Evolutionary conservation across 1,140 invertebrate species (phyloP).

Genomic region (Hormaphis cornu): DNA sequence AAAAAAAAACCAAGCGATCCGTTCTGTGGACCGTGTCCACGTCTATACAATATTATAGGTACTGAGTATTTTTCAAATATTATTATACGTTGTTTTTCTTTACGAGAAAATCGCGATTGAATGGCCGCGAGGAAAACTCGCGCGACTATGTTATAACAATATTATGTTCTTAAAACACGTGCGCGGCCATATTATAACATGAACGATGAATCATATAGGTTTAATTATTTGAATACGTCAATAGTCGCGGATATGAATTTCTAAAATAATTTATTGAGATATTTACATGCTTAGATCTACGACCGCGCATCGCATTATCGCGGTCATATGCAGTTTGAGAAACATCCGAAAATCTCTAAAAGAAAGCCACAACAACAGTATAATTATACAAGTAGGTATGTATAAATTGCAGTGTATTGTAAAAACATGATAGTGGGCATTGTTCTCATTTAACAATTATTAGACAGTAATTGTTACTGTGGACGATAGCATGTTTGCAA

Average conservation of each 20-base stretch:
- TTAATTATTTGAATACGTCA: constrained; percentile 11
- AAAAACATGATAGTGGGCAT: no score
- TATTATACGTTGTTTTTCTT: no score
- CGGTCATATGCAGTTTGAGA: no score
- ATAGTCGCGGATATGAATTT: not conserved
- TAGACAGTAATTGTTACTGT: not conserved
- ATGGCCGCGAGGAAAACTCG: no score
- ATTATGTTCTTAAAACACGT: not conserved
- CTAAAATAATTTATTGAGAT: constrained; percentile 13
- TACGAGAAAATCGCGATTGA: no score
- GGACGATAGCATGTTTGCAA: not conserved
- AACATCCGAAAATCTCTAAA: not conserved
- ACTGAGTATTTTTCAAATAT: no score
- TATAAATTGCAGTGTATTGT: no score
- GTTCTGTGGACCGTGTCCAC: not conserved
- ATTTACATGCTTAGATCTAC: no score
- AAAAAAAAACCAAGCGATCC: not conserved
- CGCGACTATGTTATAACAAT: not conserved
- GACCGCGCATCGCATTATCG: not conserved
- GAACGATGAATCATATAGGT: not conserved
- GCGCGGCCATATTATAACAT: not conserved
- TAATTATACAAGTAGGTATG: no score
- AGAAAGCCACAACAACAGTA: not conserved
- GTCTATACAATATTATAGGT: no score
- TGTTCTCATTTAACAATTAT: constrained; percentile 1